Evolutionary conservation across 2,113 vertebrate species (phyloP).

Genomic region (Xyrauchen texanus): DNA sequence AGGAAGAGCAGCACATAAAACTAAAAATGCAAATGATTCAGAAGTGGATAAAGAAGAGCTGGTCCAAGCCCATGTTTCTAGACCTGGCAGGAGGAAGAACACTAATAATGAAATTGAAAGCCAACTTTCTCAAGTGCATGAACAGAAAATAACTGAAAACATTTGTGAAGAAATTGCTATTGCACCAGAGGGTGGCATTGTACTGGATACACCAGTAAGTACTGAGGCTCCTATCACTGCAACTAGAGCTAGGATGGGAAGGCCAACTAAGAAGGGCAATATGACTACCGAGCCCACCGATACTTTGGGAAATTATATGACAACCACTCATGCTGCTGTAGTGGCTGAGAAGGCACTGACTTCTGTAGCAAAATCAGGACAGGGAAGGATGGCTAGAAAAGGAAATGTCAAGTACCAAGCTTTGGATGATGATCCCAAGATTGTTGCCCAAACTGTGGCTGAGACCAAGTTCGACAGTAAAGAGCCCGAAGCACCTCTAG

Average conservation of each 20-base stretch:
- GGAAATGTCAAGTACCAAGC: neutral
- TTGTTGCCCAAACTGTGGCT: neutral
- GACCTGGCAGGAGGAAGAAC: conserved; percentile 51
- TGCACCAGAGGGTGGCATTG: neutral
- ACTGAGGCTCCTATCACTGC: conserved; percentile 2
- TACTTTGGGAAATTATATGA: neutral
- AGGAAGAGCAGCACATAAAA: conserved; percentile 20
- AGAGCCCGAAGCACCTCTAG: conserved; percentile 1
- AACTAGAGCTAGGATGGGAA: conserved; percentile 22
- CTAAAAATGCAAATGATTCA: neutral
- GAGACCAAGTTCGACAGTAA: conserved; percentile 16
- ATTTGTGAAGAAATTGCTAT: neutral
- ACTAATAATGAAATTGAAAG: neutral
- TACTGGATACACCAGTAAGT: neutral
- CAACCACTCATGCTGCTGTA: neutral
- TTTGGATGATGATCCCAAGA: neutral
- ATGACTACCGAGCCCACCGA: neutral
- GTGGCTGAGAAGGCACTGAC: conserved; percentile 26
- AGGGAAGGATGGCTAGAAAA: conserved; percentile 37
- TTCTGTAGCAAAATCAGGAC: conserved; percentile 33
- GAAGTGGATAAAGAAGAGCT: no score
- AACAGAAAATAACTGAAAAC: neutral
- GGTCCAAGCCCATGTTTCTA: neutral
- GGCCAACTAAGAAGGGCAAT: conserved; percentile 14
- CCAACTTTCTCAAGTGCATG: conserved; percentile 6